These are phyloP conservation scores for Nomada ferruginata DNA, from an alignment of 2,888 invertebrate species.

Conservation along the genomic window DNA sequence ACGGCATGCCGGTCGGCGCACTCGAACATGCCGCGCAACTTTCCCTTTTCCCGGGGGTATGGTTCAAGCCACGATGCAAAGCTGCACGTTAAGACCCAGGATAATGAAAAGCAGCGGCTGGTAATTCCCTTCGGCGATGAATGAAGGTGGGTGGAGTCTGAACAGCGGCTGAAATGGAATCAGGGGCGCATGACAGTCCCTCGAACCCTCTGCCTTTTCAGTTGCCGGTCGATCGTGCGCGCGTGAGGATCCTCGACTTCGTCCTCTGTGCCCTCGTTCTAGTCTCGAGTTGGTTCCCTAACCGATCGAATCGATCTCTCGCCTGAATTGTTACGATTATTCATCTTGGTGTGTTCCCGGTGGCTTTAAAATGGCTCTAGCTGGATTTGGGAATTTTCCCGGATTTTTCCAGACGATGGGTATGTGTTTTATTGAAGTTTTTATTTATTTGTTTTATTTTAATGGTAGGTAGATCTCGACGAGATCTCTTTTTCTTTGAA, in stretches of 20 bases:
- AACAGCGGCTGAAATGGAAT: slow-evolving; percentile 66
- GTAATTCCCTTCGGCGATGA: slow-evolving; percentile 64
- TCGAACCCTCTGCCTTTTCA: slow-evolving; percentile 69
- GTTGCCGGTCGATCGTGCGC: slow-evolving; percentile 62
- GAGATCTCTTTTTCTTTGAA: not conserved
- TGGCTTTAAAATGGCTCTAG: not conserved
- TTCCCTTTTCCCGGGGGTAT: slow-evolving; percentile 53
- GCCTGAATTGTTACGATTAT: not conserved
- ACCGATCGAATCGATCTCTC: slow-evolving; percentile 8
- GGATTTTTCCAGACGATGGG: not conserved
- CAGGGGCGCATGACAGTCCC: slow-evolving; percentile 73
- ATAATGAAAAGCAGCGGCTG: slow-evolving; percentile 61
- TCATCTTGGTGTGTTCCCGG: not conserved
- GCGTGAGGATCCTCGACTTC: slow-evolving; percentile 55
- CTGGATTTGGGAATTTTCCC: not conserved
- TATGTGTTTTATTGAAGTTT: not conserved
- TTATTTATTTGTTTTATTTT: not conserved
- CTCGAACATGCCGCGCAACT: slow-evolving; percentile 46
- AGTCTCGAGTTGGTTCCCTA: not conserved
- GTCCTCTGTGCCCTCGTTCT: slow-evolving; percentile 12
- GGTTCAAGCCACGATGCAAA: slow-evolving; percentile 41
- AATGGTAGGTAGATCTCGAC: not conserved
- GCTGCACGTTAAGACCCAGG: slow-evolving; percentile 47
- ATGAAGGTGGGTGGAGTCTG: slow-evolving; percentile 70
- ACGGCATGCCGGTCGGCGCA: not conserved